Percentiles rank a stretch among this genome's conserved stretches.
phyloP scores from a whole-genome alignment of 2,113 vertebrate genomes.

The Electrona antarctica region DNA sequence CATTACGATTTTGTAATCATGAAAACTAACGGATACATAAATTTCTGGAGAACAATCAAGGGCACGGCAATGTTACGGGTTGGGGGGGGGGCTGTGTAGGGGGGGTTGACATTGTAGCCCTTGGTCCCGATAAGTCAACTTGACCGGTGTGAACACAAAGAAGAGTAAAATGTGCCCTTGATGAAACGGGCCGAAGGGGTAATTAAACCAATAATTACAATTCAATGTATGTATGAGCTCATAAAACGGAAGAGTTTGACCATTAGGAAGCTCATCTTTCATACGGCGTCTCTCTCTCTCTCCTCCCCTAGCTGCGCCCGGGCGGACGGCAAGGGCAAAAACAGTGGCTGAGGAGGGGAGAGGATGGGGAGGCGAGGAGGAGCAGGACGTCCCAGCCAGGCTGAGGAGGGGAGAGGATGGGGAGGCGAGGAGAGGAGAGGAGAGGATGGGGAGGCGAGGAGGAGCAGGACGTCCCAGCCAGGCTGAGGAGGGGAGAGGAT shows the following conservation, averaged over 20 bases:
- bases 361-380: not conserved
- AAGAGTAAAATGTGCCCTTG: conserved; percentile 69
- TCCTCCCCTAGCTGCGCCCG: conserved; percentile 36
- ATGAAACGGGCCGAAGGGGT: conserved; percentile 51
- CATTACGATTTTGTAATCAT: not conserved
- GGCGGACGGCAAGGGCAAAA: conserved; percentile 56
- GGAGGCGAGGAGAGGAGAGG: too few species aligned
- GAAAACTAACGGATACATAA: conserved; percentile 6
- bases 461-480: too few species aligned
- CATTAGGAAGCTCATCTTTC: conserved; percentile 63
- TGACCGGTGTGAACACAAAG: conserved; percentile 38
- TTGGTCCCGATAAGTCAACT: conserved; percentile 27
- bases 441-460: too few species aligned
- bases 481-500: too few species aligned
- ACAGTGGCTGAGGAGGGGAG: not conserved
- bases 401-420: too few species aligned
- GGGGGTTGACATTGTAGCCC: conserved; percentile 33
- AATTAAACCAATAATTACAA: conserved; percentile 73
- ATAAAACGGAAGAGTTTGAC: conserved; percentile 66
- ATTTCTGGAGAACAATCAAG: not conserved
- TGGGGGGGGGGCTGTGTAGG: not conserved
- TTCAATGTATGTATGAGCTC: conserved; percentile 61
- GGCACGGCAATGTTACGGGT: conserved; percentile 18
- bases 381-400: too few species aligned
- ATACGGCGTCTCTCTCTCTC: conserved; percentile 33